Percentiles rank a stretch among this genome's conserved stretches.
These are phyloP conservation scores for Corythornis cristatus DNA, from an alignment of 2,113 vertebrate species.

Conservation along the genomic window DNA sequence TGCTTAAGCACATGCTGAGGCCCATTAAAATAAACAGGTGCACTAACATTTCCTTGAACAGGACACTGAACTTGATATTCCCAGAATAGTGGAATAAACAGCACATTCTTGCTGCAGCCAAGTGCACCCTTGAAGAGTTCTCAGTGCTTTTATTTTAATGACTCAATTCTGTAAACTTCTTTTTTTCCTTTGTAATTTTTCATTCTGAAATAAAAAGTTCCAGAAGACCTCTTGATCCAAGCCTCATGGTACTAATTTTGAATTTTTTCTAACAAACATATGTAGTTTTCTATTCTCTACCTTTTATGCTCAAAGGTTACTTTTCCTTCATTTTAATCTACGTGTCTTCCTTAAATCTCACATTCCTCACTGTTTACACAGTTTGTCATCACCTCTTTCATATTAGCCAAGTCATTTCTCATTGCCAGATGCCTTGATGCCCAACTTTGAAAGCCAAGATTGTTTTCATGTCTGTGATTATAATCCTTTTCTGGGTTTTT, in stretches of 20 bases:
- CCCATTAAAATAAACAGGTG: background rate
- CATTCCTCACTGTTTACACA: conserved; percentile 18
- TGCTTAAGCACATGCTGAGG: background rate
- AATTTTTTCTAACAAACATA: background rate
- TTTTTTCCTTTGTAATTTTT: background rate
- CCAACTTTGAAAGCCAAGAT: background rate
- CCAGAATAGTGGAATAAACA: background rate
- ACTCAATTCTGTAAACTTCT: background rate
- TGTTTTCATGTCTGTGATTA: background rate
- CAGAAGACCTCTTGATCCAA: background rate
- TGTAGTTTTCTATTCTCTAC: background rate
- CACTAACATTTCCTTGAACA: background rate
- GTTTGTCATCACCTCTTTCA: background rate
- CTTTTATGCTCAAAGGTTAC: background rate
- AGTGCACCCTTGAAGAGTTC: background rate
- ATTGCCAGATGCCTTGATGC: conserved; percentile 24
- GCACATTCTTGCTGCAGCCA: background rate
- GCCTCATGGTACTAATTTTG: background rate
- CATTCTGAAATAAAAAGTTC: background rate
- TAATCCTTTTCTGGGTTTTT: background rate
- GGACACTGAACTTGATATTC: background rate
- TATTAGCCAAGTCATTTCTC: background rate
- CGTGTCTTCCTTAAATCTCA: background rate
- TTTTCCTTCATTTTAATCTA: background rate
- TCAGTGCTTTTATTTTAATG: background rate